Conservation (phyloP, 2,888 invertebrate species). For the Hirudinaria manillensis region DNA sequence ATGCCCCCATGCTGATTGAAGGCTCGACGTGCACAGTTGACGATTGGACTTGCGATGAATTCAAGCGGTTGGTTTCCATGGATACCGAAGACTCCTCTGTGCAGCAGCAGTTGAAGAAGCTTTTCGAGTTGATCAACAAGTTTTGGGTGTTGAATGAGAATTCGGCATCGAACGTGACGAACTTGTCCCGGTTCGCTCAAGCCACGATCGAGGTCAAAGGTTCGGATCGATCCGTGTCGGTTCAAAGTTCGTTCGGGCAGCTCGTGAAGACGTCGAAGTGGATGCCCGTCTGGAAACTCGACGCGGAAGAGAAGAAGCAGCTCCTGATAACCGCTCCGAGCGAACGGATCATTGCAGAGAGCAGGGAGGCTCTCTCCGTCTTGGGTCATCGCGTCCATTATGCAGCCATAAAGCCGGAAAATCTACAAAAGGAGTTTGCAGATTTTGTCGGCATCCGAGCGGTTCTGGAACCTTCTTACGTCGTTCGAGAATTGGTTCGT, state of each 20-base stretch:
- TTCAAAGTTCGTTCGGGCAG: conserved; percentile 9
- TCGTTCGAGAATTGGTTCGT: conserved; percentile 42
- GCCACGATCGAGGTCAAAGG: background rate
- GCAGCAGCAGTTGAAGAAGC: conserved; percentile 43
- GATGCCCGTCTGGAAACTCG: background rate
- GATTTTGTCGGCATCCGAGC: conserved; percentile 10
- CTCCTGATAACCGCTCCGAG: background rate
- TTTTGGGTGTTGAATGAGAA: conserved; percentile 43
- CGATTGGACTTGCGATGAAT: conserved; percentile 45
- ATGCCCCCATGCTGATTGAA: conserved; percentile 42
- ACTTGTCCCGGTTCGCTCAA: conserved; percentile 39
- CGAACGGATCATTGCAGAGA: background rate
- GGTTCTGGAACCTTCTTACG: conserved; percentile 39
- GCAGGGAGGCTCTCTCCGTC: background rate
- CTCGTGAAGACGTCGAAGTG: background rate
- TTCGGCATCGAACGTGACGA: conserved; percentile 38
- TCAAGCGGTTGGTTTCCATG: conserved; percentile 42
- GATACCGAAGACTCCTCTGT: conserved; percentile 32
- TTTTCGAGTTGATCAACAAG: conserved; percentile 42
- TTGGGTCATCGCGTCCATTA: conserved; percentile 14
- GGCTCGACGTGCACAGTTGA: conserved; percentile 23
- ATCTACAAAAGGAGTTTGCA: background rate
- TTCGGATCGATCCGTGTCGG: background rate
- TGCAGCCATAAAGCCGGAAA: background rate
- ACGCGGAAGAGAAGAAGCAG: background rate